Conservation (phyloP, 2,888 invertebrate genomes). For the Drosophila prolongata region DNA sequence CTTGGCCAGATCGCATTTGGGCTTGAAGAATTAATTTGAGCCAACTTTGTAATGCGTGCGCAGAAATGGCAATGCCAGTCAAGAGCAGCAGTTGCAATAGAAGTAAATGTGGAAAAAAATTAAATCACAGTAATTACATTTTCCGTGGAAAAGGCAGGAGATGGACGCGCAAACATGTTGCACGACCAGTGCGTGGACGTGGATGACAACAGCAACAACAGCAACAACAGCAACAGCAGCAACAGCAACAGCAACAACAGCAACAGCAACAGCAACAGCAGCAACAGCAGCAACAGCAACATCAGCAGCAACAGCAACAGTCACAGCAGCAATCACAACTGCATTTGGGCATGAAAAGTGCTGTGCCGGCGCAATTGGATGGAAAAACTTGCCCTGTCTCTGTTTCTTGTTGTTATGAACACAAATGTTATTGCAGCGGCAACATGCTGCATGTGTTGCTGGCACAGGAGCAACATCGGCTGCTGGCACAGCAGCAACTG, state of each 20-base stretch:
- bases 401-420: slow-evolving; percentile 61
- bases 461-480: slow-evolving; percentile 20
- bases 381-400: slow-evolving; percentile 66
- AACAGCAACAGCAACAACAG: slow-evolving; percentile 36
- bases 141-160: slow-evolving; percentile 60
- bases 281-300: slow-evolving; percentile 33
- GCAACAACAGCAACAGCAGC: slow-evolving; percentile 24
- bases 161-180: slow-evolving; percentile 65
- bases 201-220: slow-evolving; percentile 49
- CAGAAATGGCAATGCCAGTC: slow-evolving; percentile 49
- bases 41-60: slow-evolving; percentile 56
- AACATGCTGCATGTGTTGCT: slow-evolving; percentile 32
- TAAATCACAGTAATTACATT: slow-evolving; percentile 66
- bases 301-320: slow-evolving; percentile 31
- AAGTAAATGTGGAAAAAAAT: slow-evolving; percentile 43
- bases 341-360: slow-evolving; percentile 72
- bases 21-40: slow-evolving; percentile 67
- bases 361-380: slow-evolving; percentile 60
- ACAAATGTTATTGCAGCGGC: slow-evolving; percentile 65
- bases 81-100: slow-evolving; percentile 41
- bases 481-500: slow-evolving; percentile 10
- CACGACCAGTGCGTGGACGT: slow-evolving; percentile 60
- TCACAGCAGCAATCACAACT: slow-evolving; percentile 47
- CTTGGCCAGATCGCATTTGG: slow-evolving; percentile 55
- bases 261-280: slow-evolving; percentile 15